A percentile compares a stretch with the other conserved stretches of the same genome.
These are phyloP conservation scores for Saiga tatarica DNA, from an alignment of 2,113 vertebrate species.

Conservation along the genomic window DNA sequence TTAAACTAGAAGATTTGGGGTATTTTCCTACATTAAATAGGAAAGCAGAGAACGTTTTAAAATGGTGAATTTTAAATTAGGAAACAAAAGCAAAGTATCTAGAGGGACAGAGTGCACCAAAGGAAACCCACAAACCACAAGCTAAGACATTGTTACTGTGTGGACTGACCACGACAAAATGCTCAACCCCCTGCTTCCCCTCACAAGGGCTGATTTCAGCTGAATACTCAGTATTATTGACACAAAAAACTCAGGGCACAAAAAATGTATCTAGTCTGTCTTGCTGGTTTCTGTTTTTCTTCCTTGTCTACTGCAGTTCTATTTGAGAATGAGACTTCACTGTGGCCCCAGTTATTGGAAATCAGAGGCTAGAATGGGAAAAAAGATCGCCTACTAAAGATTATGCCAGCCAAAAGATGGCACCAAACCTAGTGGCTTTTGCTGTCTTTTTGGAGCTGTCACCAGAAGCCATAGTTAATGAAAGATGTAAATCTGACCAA, in stretches of 20 bases:
- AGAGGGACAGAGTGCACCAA: conserved; percentile 59
- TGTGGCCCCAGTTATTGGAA: not conserved
- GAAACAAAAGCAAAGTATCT: conserved; percentile 74
- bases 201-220: conserved; percentile 43
- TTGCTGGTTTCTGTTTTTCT: conserved; percentile 54
- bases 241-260: conserved; percentile 9
- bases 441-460: not conserved
- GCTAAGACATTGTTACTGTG: conserved; percentile 58
- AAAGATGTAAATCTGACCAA: not conserved
- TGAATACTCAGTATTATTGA: not conserved
- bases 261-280: conserved; percentile 24
- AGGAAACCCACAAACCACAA: conserved; percentile 78
- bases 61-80: conserved; percentile 70
- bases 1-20: conserved; percentile 24
- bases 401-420: not conserved
- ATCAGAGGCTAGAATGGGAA: not conserved
- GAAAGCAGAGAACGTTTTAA: conserved; percentile 51
- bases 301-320: conserved; percentile 10
- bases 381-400: not conserved
- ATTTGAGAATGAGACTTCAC: not conserved
- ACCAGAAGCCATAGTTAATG: not conserved
- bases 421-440: not conserved
- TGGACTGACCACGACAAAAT: conserved; percentile 62
- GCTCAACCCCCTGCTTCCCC: not conserved
- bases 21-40: conserved; percentile 51